Conservation (phyloP, 2,113 vertebrate species). For the Rhagologus leucostigma region DNA sequence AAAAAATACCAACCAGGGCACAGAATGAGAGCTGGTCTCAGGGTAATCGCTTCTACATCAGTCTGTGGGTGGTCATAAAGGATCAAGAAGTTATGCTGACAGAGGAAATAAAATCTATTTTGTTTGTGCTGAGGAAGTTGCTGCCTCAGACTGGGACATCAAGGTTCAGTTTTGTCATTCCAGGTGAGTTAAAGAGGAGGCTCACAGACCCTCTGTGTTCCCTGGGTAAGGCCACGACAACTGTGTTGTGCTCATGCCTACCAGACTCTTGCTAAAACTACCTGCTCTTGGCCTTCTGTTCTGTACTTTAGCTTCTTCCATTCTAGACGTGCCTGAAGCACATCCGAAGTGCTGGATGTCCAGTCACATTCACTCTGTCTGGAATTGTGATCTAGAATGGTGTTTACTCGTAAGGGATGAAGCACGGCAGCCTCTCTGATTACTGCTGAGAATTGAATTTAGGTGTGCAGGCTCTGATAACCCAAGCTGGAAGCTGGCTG, state of each 20-base stretch:
- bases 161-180: not conserved
- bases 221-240: not conserved
- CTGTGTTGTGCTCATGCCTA: not conserved
- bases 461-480: not conserved
- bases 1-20: not conserved
- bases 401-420: not conserved
- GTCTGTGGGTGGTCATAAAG: not conserved
- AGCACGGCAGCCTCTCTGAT: not conserved
- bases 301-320: not conserved
- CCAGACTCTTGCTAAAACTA: not conserved
- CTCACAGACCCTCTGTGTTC: not conserved
- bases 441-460: not conserved
- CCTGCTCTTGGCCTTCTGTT: not conserved
- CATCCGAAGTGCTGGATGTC: not conserved
- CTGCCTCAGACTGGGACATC: not conserved
- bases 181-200: not conserved
- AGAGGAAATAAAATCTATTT: not conserved
- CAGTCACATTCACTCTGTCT: not conserved
- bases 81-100: not conserved
- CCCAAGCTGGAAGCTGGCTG: not conserved
- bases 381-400: not conserved
- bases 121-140: not conserved
- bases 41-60: not conserved
- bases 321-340: not conserved
- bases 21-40: not conserved